These are phyloP conservation scores for Penaeus japonicus DNA, from an alignment of 1,140 invertebrate genomes.

Conservation along the genomic window DNA sequence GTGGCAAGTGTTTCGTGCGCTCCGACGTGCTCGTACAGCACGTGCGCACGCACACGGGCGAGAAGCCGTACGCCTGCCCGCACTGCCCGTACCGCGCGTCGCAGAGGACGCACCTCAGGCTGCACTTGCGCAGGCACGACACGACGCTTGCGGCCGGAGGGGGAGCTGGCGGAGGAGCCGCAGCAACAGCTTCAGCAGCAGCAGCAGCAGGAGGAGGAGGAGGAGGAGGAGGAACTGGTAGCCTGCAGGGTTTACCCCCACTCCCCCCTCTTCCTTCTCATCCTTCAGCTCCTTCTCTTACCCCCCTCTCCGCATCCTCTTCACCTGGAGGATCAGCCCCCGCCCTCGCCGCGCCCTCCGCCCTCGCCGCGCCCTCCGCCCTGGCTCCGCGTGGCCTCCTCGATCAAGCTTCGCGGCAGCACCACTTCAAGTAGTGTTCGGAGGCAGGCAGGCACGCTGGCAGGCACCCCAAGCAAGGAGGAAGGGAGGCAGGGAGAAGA, in stretches of 20 bases:
- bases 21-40: conserved; percentile 48
- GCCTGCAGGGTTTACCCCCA: background rate
- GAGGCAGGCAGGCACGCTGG: no score
- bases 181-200: background rate
- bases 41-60: conserved; percentile 48
- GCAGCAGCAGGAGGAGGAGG: background rate
- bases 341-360: background rate
- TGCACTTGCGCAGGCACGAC: conserved; percentile 42
- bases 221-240: no score
- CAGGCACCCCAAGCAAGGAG: no score
- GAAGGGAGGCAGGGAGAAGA: no score
- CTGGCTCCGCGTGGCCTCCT: no score
- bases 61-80: conserved; percentile 51
- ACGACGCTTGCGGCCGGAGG: background rate
- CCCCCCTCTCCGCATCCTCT: background rate
- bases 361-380: no score
- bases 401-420: no score
- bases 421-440: no score
- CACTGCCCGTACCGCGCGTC: conserved; percentile 52
- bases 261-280: background rate
- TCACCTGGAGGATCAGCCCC: background rate
- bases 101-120: conserved; percentile 40
- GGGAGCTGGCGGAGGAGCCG: background rate
- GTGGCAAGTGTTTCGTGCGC: conserved; percentile 44
- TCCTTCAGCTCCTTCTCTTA: background rate